Percentiles rank a stretch among this genome's conserved stretches.
Evolutionary conservation across 1,140 invertebrate species (phyloP).

Genomic region (Zaprionus gabonicus): DNA sequence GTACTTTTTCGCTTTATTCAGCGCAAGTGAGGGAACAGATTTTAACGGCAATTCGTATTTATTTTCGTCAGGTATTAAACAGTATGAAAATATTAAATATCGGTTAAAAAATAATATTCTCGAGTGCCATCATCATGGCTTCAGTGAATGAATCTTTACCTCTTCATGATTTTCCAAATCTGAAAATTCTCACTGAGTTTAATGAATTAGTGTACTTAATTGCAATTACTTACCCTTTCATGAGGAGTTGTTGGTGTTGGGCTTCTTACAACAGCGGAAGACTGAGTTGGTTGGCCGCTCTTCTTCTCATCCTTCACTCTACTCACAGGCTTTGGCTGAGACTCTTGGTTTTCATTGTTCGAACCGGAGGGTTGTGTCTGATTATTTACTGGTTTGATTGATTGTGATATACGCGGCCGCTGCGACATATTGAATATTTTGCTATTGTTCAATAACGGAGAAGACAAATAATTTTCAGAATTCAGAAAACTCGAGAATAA

Average conservation of each 20-base stretch:
- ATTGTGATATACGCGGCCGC: constrained; percentile 10
- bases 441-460: neutral
- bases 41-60: constrained; percentile 28
- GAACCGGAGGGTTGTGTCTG: no score
- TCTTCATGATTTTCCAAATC: constrained; percentile 62
- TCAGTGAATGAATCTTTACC: constrained; percentile 10
- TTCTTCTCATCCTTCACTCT: constrained; percentile 8
- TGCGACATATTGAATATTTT: constrained; percentile 50
- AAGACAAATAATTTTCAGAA: neutral
- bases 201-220: neutral
- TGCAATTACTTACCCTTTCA: constrained; percentile 45
- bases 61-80: constrained; percentile 25
- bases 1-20: constrained; percentile 74
- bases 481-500: neutral
- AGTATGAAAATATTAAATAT: neutral
- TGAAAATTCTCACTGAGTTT: neutral
- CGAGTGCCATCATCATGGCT: neutral
- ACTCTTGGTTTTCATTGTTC: neutral
- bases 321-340: constrained; percentile 14
- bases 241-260: constrained; percentile 36
- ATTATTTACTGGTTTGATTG: constrained; percentile 15
- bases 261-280: constrained; percentile 4
- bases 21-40: constrained; percentile 23
- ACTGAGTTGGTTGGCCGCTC: neutral
- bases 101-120: neutral